Evolutionary conservation across 2,888 invertebrate genomes (phyloP).

Genomic region (Iselma pallidipennis): DNA sequence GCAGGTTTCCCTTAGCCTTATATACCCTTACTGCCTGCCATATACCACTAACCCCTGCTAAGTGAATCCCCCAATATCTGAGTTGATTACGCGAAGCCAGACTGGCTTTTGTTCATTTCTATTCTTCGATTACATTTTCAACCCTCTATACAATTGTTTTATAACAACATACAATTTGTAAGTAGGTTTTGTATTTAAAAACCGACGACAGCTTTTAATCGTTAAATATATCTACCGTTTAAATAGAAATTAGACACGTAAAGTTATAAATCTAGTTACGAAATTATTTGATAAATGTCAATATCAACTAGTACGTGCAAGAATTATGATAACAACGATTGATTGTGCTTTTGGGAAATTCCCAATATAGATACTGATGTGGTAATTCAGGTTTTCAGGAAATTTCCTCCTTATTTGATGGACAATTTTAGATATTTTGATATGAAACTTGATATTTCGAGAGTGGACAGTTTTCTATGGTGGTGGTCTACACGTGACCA

Average conservation of each 20-base stretch:
- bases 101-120: constrained; percentile 46
- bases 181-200: neutral
- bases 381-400: constrained; percentile 10
- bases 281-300: constrained; percentile 4
- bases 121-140: constrained; percentile 37
- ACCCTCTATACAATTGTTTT: constrained; percentile 40
- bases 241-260: too few species aligned
- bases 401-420: neutral
- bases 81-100: constrained; percentile 55
- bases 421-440: constrained; percentile 1
- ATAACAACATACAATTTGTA: constrained; percentile 8
- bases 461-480: neutral
- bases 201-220: neutral
- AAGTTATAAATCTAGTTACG: constrained; percentile 13
- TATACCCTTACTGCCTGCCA: constrained; percentile 10
- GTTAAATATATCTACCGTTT: neutral
- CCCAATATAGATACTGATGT: constrained; percentile 31
- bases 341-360: constrained; percentile 44
- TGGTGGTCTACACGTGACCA: constrained; percentile 31
- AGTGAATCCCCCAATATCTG: constrained; percentile 54
- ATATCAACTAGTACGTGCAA: constrained; percentile 10
- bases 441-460: constrained; percentile 18
- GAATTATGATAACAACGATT: constrained; percentile 33
- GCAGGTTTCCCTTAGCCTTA: constrained; percentile 32
- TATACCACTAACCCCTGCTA: constrained; percentile 46